Evolutionary conservation across 2,113 vertebrate genomes (phyloP).

Genomic region (Python bivittatus): DNA sequence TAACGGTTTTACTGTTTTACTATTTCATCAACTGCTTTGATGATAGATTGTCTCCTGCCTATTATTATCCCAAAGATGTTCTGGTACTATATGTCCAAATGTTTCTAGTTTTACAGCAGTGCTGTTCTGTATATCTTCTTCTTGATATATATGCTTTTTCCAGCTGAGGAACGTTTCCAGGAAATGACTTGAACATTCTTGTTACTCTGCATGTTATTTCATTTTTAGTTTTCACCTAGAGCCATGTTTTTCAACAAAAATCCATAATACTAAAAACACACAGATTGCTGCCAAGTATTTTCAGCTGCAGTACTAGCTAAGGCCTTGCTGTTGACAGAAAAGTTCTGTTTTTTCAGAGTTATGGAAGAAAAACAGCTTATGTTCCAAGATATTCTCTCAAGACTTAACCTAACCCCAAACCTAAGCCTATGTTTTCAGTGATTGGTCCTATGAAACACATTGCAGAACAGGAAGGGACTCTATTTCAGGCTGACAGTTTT

Average conservation of each 20-base stretch:
- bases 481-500: not conserved
- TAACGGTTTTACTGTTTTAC: not conserved
- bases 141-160: not conserved
- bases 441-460: not conserved
- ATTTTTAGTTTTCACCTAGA: not conserved
- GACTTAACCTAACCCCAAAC: not conserved
- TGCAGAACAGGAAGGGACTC: not conserved
- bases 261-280: not conserved
- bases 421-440: not conserved
- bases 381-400: not conserved
- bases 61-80: not conserved
- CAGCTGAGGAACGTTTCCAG: not conserved
- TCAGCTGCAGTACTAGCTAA: not conserved
- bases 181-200: not conserved
- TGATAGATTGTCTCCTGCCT: not conserved
- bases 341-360: not conserved
- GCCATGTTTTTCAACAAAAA: not conserved
- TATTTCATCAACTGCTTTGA: not conserved
- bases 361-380: not conserved
- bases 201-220: not conserved
- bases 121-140: not conserved
- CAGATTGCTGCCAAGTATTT: not conserved
- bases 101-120: not conserved
- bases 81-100: not conserved
- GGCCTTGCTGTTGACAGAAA: slow-evolving; percentile 1